Base-by-base conservation (phyloP, 2,888 invertebrate species). In the Unio pictorum region DNA sequence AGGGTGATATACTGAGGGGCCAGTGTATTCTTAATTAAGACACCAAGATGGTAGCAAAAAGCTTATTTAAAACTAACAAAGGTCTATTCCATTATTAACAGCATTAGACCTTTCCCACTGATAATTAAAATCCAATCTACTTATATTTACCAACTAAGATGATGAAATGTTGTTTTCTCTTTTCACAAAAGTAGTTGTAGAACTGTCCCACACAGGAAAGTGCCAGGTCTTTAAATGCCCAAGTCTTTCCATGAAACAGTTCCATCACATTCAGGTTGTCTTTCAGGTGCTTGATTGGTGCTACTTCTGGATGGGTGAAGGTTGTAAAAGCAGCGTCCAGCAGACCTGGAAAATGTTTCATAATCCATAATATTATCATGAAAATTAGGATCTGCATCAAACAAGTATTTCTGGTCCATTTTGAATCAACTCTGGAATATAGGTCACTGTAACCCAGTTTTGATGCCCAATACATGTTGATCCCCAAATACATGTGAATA, bases 221-320 rank as follows among this genome's bases (percentile, higher is more conserved):
- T 8, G 91, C 89, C 55, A 91, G 82, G 73, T 92, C 92, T 78
- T 92, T 92, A 83, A 92, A 92, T 7, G 91, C 90, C 79, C 89
- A 84, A 0, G 91, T 91, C 59, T 82, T 84, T 8, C 91, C 91
- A 78, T 91, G 91, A 76, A 88, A 92, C 61, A 91, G 79, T 76
- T 92, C 91, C 56, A 90, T 84, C 15, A 92, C 83, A 60, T 82
- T 88, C n/a, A 91, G 77, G 2, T 82, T 87, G 61, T 86, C 81
- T 18, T 79, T 75, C n/a, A 89, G 77, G 26, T 76, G 66, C 17
- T 69, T 74, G 23, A 90, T 71, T 3, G 84, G 82, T 7, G 88
- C 82, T 20, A 88, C 78, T 18, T 86, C 85, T 18, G 86, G 84
- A 45, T 71, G 69, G 34, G 78, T 74, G 69, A 90, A 87, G n/a